These are phyloP conservation scores for Erpetoichthys calabaricus DNA, from an alignment of 2,797 vertebrate species.

Conservation along the genomic window DNA sequence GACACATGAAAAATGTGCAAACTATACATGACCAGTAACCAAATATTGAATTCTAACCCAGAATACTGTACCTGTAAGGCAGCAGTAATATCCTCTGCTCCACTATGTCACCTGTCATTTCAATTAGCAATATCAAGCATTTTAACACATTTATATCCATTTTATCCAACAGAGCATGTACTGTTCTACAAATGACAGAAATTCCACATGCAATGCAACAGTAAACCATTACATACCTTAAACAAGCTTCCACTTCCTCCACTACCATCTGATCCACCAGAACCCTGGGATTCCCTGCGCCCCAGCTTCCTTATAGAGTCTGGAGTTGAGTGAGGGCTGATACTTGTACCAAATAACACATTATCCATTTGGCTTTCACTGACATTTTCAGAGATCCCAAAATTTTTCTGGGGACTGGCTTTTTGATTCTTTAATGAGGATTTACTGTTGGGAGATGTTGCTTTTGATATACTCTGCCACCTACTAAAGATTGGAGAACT, in stretches of 20 bases:
- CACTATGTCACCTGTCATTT: too few relatives aligned
- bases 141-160: too few relatives aligned
- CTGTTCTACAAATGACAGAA: too few relatives aligned
- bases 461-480: conserved; percentile 44
- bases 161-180: too few relatives aligned
- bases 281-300: conserved; percentile 39
- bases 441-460: conserved; percentile 31
- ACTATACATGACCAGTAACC: too few relatives aligned
- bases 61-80: too few relatives aligned
- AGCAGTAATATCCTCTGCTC: too few relatives aligned
- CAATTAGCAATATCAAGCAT: too few relatives aligned
- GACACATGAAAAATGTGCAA: too few relatives aligned
- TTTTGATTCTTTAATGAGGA: conserved; percentile 30
- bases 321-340: conserved; percentile 34
- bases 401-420: conserved; percentile 52
- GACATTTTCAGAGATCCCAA: conserved; percentile 39
- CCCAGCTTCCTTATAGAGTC: conserved; percentile 42
- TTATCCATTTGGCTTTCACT: conserved; percentile 37
- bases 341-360: conserved; percentile 21
- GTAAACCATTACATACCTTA: conserved; percentile 39
- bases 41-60: too few relatives aligned
- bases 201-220: neutral
- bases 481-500: conserved; percentile 53
- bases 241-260: conserved; percentile 43
- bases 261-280: conserved; percentile 46